phyloP scores from a whole-genome alignment of 2,113 vertebrate genomes.

The Lonchura striata region DNA sequence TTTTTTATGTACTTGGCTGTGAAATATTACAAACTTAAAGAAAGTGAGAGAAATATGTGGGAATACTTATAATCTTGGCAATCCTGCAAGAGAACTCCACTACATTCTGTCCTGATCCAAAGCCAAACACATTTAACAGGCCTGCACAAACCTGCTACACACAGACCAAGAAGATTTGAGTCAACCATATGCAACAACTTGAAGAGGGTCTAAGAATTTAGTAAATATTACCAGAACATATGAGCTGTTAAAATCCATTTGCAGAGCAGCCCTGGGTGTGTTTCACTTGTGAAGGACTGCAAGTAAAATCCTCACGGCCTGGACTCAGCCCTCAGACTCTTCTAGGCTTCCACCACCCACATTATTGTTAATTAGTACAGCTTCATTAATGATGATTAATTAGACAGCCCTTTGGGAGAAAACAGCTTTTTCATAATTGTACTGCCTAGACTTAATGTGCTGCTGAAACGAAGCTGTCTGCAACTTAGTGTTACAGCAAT shows the following conservation, averaged over 20 bases:
- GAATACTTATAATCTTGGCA: background rate
- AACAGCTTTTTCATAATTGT: background rate
- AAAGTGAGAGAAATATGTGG: background rate
- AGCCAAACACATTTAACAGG: background rate
- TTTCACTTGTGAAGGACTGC: background rate
- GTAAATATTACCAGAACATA: background rate
- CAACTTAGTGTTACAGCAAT: background rate
- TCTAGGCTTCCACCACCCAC: background rate
- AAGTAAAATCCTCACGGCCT: background rate
- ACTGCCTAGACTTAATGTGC: background rate
- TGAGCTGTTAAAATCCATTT: background rate
- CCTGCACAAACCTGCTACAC: background rate
- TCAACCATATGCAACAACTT: background rate
- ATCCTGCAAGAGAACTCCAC: background rate
- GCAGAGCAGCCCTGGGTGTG: background rate
- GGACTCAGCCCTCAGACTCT: background rate
- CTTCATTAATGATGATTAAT: background rate
- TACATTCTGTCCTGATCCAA: background rate
- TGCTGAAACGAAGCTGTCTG: background rate
- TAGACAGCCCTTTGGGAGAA: background rate
- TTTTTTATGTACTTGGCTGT: background rate
- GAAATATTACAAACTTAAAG: background rate
- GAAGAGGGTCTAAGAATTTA: background rate
- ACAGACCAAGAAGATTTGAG: background rate
- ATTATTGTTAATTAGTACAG: background rate